A percentile compares a stretch with the other conserved stretches of the same genome.
phyloP scores from a whole-genome alignment of 2,797 vertebrate species.

The Rhadinocentrus ornatus region DNA sequence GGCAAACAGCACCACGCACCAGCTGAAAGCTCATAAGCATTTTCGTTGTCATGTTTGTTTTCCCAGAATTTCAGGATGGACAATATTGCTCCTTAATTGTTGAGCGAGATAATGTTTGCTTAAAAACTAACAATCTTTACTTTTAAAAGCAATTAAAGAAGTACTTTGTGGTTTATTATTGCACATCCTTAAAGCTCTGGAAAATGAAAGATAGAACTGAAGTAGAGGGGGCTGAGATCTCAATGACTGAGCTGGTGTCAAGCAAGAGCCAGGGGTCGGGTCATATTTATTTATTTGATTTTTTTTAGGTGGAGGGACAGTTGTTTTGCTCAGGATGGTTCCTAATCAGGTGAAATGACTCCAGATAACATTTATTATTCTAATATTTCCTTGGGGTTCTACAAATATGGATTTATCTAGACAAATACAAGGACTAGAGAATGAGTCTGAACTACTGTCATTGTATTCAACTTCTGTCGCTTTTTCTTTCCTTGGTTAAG shows the following conservation, averaged over 20 bases:
- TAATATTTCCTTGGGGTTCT: not conserved
- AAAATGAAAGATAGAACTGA: not conserved
- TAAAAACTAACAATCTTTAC: not conserved
- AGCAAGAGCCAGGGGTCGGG: not conserved
- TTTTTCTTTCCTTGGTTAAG: too few species aligned
- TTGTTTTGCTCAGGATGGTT: not conserved
- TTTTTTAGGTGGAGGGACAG: too few species aligned
- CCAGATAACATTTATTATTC: not conserved
- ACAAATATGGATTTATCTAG: not conserved
- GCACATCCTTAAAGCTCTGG: not conserved
- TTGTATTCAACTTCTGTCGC: not conserved
- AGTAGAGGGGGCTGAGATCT: not conserved
- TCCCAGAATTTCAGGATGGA: slow-evolving; percentile 7
- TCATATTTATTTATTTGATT: too few species aligned
- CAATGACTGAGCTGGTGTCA: not conserved
- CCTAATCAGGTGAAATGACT: not conserved
- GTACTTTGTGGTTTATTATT: not conserved
- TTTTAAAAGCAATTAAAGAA: slow-evolving; percentile 13
- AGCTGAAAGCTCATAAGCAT: slow-evolving; percentile 15
- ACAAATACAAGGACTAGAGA: not conserved
- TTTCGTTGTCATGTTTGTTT: slow-evolving; percentile 24
- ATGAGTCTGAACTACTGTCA: not conserved
- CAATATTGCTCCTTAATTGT: slow-evolving; percentile 31
- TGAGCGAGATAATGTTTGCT: slow-evolving; percentile 13
- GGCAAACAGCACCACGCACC: not conserved